phyloP scores from a whole-genome alignment of 2,888 invertebrate genomes.

The Crepidodera aurea region DNA sequence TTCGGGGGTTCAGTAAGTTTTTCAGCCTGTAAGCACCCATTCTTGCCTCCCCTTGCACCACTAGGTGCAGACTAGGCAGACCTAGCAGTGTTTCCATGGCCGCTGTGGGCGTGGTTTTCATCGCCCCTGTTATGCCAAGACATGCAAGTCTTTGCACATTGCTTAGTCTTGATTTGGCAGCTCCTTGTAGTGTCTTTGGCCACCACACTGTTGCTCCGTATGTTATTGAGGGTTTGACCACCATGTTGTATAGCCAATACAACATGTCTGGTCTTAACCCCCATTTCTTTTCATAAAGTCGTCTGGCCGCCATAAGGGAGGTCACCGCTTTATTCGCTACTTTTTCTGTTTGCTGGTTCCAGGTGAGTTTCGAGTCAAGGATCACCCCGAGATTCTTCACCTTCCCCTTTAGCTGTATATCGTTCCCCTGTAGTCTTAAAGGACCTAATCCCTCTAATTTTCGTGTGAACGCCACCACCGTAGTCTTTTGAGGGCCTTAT shows the following conservation, averaged over 20 bases:
- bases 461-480: too few relatives aligned
- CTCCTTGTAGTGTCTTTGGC: conserved; percentile 7
- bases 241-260: neutral
- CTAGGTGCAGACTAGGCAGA: conserved; percentile 5
- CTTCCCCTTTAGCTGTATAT: too few relatives aligned
- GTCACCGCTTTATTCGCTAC: too few relatives aligned
- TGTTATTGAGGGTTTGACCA: conserved; percentile 15
- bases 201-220: conserved; percentile 15
- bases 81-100: conserved; percentile 21
- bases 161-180: neutral
- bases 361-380: too few relatives aligned
- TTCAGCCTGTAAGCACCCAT: too few relatives aligned
- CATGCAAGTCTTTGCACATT: conserved; percentile 9
- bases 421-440: too few relatives aligned
- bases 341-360: too few relatives aligned
- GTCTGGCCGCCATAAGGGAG: too few relatives aligned
- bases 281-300: neutral
- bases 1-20: too few relatives aligned
- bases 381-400: too few relatives aligned
- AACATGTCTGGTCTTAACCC: neutral
- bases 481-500: too few relatives aligned
- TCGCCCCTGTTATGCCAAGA: conserved; percentile 20
- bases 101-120: conserved; percentile 23
- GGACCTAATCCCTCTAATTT: too few relatives aligned
- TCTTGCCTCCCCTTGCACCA: neutral